Evolutionary conservation across 2,113 vertebrate species (phyloP), one percentile per base, ranked within the genome.

Genomic region (Azemiops feae): DNA sequence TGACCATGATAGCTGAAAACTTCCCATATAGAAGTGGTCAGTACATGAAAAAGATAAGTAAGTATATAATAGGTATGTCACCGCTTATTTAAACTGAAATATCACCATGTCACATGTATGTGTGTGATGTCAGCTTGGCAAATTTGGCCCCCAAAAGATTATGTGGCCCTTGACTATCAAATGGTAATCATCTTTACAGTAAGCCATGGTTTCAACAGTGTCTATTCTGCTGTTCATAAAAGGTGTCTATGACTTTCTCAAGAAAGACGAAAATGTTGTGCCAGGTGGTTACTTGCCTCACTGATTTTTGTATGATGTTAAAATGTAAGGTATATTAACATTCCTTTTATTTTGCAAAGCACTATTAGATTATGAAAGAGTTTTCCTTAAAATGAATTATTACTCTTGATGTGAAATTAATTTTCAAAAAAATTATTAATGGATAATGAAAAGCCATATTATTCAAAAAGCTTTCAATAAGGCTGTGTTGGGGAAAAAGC

Each of bases 381-480:
- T 12, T 88, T 52, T 54, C 12, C n/a, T 53, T 88, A 50, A 54
- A 53, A 57, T 54, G 53, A 89, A 89, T 23, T 20, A 89, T 58
- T 23, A n/a, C 3, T 57, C 8, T 20, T 23, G 91, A 94, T 91
- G 47, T 74, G 88, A 85, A 60, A 23, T 50, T 89, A 93, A 47
- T 88, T 91, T 95, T 90, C 85, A 91, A 94, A 95, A 22, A 94
- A 91, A 91, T 55, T 50, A 96, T 92, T 93, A 95, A 90, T 60
- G 25, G 7, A 3, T 5, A 47, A 92, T 81, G 86, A 85, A 94
- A 96, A 91, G 54, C 87, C 60, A 25, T 74, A 91, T 53, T 85
- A 90, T n/a, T 0, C 0, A 91, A 96, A 94, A 57, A 93, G 93
- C 87, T 96, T 95, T 95, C 94, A 90, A 95, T 94, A 89, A 85